Percentiles rank a stretch among this genome's conserved stretches.
Evolutionary conservation across 2,797 vertebrate genomes (phyloP).

Genomic region (Thaleichthys pacificus): DNA sequence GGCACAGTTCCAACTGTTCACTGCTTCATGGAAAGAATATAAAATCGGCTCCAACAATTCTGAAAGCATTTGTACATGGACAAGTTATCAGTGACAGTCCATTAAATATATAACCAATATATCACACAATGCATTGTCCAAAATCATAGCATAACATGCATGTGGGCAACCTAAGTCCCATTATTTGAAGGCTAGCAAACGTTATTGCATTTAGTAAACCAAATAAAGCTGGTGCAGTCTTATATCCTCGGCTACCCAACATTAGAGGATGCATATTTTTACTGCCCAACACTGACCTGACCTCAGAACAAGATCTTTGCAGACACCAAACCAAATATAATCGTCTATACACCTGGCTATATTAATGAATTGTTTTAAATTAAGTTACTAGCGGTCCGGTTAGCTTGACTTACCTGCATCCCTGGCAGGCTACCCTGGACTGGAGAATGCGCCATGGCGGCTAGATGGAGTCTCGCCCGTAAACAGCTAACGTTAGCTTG

Average conservation of each 20-base stretch:
- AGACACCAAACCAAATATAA: no score
- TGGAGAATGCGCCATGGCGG: constrained; percentile 90
- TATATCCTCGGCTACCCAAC: not conserved
- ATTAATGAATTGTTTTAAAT: not conserved
- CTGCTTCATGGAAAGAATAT: not conserved
- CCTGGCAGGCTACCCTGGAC: constrained; percentile 89
- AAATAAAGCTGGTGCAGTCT: not conserved
- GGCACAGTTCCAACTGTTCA: not conserved
- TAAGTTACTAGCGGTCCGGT: not conserved
- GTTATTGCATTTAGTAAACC: not conserved
- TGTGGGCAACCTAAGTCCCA: not conserved
- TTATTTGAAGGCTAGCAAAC: constrained; percentile 30
- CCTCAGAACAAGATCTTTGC: not conserved
- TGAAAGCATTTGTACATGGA: not conserved
- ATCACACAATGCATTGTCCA: not conserved
- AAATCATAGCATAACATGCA: not conserved
- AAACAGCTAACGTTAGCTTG: constrained; percentile 53
- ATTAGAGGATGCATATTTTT: not conserved
- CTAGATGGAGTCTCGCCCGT: constrained; percentile 35
- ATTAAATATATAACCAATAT: not conserved
- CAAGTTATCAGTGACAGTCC: not conserved
- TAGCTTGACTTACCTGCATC: constrained; percentile 86
- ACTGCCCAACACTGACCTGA: not conserved
- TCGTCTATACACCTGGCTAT: no score
- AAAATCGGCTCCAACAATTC: not conserved